A percentile compares a stretch with the other conserved stretches of the same genome.
Conservation (phyloP, 1,140 invertebrate genomes). For the Drosophila mauritiana region DNA sequence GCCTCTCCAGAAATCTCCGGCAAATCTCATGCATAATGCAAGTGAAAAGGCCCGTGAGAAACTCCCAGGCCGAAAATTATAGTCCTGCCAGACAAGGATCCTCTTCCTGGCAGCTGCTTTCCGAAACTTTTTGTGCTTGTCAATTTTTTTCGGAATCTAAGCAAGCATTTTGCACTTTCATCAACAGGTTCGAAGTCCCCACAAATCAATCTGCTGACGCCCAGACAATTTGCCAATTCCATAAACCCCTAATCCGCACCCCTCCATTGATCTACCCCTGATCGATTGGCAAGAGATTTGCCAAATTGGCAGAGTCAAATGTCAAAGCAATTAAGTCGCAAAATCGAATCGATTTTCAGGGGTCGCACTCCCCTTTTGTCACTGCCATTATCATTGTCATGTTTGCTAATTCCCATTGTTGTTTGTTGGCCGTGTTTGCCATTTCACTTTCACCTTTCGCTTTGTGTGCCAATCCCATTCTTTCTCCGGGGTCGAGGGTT, state of each 20-base stretch:
- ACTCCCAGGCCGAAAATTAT: conserved; percentile 50
- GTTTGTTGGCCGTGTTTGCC: conserved; percentile 56
- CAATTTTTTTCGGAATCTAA: conserved; percentile 10
- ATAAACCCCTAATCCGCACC: conserved; percentile 19
- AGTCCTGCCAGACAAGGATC: conserved; percentile 14
- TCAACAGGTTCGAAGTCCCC: conserved; percentile 45
- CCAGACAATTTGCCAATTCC: conserved; percentile 59
- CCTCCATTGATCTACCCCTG: conserved; percentile 55
- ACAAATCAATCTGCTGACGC: conserved; percentile 36
- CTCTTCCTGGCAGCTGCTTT: conserved; percentile 42
- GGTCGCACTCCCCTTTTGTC: conserved; percentile 43
- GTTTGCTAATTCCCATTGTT: conserved; percentile 80
- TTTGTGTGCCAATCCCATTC: conserved; percentile 51
- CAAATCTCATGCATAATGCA: conserved; percentile 74
- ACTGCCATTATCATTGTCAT: conserved; percentile 74
- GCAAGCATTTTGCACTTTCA: conserved; percentile 5
- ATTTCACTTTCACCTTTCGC: conserved; percentile 62
- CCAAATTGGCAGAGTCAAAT: conserved; percentile 75
- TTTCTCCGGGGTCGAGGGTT: conserved; percentile 21
- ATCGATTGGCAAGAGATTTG: conserved; percentile 63
- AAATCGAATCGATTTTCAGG: conserved; percentile 59
- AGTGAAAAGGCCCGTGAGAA: conserved; percentile 73
- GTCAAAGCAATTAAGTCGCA: conserved; percentile 78
- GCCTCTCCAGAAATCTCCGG: conserved; percentile 34
- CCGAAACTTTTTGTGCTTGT: neutral